A percentile compares a stretch with the other conserved stretches of the same genome.
phyloP scores from a whole-genome alignment of 2,888 invertebrate genomes.

The Drosophila atroscutellata region DNA sequence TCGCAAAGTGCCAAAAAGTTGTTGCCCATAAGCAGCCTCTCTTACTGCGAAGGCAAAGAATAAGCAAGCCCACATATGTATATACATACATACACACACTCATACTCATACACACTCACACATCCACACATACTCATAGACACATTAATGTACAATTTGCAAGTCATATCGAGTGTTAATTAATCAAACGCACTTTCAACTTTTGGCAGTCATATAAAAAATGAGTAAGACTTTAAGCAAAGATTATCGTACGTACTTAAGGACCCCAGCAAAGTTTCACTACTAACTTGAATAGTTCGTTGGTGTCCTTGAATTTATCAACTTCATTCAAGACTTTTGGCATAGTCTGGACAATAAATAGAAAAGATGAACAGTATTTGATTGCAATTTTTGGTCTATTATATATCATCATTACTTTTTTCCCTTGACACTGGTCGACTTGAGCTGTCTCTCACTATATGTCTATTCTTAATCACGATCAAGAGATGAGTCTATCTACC shows the following conservation, averaged over 20 bases:
- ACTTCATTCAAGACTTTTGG: not conserved
- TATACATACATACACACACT: not conserved
- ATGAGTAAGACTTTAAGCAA: not conserved
- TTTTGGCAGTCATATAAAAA: not conserved
- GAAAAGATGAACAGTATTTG: not conserved
- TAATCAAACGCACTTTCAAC: not conserved
- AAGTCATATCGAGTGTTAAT: not conserved
- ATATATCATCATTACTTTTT: too few species aligned
- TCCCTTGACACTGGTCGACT: too few species aligned
- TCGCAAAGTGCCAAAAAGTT: constrained; percentile 35
- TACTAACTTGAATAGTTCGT: not conserved
- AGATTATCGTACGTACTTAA: not conserved
- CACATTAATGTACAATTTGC: not conserved
- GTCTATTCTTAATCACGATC: not conserved
- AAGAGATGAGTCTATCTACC: not conserved
- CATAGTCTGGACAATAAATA: not conserved
- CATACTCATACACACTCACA: too few species aligned
- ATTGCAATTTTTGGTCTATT: not conserved
- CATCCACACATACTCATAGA: not conserved
- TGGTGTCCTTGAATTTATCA: not conserved
- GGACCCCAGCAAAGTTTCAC: not conserved
- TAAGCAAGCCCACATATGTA: constrained; percentile 21
- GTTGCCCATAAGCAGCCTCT: constrained; percentile 21
- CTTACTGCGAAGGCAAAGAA: constrained; percentile 30
- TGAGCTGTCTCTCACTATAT: too few species aligned